A percentile compares a stretch with the other conserved stretches of the same genome.
These are phyloP conservation scores for Anabacerthia variegaticeps DNA, from an alignment of 2,797 vertebrate genomes.

Conservation along the genomic window DNA sequence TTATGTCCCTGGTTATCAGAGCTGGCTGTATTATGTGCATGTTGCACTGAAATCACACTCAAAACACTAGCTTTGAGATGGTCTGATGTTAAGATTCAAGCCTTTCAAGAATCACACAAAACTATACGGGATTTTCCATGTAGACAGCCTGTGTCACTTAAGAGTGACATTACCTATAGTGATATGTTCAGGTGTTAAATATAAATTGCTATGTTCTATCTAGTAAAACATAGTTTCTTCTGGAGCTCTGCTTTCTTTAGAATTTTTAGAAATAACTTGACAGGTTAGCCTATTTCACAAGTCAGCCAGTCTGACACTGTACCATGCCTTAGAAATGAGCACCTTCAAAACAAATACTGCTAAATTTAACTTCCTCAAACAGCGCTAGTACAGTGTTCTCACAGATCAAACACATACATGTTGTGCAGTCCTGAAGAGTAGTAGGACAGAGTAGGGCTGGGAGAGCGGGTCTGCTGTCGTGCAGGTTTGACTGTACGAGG, in stretches of 20 bases:
- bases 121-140: background rate
- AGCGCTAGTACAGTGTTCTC: background rate
- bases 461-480: slow-evolving; percentile 90
- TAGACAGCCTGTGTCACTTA: background rate
- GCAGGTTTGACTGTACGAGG: slow-evolving; percentile 78
- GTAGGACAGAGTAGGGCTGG: slow-evolving; percentile 96
- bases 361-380: background rate
- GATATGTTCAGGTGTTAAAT: background rate
- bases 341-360: background rate
- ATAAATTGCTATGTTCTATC: background rate
- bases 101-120: background rate
- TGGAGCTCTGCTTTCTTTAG: background rate
- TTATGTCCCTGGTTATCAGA: background rate
- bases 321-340: background rate
- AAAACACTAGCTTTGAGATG: background rate
- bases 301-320: background rate
- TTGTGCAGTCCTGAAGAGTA: slow-evolving; percentile 97
- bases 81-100: background rate
- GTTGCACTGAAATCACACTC: background rate
- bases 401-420: slow-evolving; percentile 85
- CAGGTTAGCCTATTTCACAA: background rate
- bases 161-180: background rate
- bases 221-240: background rate
- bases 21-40: background rate
- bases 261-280: background rate